Base-by-base conservation (phyloP, 2,888 invertebrate genomes). In the Netelia fuscicornis region DNA sequence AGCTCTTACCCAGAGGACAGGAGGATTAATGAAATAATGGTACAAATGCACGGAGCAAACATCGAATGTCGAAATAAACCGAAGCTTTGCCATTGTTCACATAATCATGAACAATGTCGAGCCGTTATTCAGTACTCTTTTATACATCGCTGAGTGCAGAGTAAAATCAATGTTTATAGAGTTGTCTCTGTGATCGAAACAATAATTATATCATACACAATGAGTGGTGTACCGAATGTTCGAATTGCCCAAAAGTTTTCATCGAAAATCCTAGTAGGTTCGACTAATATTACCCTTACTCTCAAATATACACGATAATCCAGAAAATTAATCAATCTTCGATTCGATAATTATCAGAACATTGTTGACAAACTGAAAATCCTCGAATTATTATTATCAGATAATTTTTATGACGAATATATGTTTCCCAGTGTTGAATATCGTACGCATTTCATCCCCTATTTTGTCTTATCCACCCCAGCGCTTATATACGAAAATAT, bases 161-260 rank as follows among this genome's bases (percentile, higher is more conserved):
- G n/a, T 6, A 54, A 30, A 76, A 76, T 67, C 76, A 42, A 67
- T 76, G 30, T 76, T 76, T 67, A 67, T 76, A 37, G 56, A 48
- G 48, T 54, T 54, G 44, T 72, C 20, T 58, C 42, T 72, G 30
- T 5, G 30, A 30, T 30, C 30, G 30, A 30, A 30, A 30, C 30
- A 30, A 30, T 13, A 13, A 48, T 48, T 13, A 11, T 13, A 48
- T 13, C 30, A 48, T 10, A 48, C 11, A 48, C 2, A 2, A 5
- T 30, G 30, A 30, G 30, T 30, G 0, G 30, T 30, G 5, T 30
- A 30, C 0, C 2, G 30, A 30, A 30, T 30, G 30, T 30, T 30
- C 30, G 30, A 30, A 5, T 5, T 5, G 30, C 30, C 30, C 5
- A 30, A 30, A 30, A 30, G 30, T 30, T 30, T 5, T 5, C 3